Evolutionary conservation across 2,113 vertebrate genomes (phyloP).

Genomic region (Gulo gulo): DNA sequence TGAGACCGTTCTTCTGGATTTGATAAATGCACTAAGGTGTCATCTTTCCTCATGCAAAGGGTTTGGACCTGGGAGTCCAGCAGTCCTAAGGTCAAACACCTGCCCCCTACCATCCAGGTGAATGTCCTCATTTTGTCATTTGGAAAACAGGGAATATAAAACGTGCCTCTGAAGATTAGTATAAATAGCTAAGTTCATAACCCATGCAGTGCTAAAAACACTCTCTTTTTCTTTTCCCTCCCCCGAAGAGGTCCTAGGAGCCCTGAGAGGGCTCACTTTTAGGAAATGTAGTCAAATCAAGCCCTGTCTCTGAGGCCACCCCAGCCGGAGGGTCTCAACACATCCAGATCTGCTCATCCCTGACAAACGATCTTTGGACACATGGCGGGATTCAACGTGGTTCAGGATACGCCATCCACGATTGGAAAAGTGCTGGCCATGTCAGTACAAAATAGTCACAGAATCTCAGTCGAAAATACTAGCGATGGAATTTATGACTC

Average conservation of each 20-base stretch:
- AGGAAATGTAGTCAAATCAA: accelerated
- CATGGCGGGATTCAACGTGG: accelerated
- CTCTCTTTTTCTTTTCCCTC: neutral
- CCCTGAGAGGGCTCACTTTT: neutral
- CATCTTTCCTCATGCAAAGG: neutral
- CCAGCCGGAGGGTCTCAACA: neutral
- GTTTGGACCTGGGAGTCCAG: too few relatives aligned
- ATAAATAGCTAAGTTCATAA: neutral
- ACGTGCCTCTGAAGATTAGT: neutral
- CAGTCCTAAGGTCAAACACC: neutral
- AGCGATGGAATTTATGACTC: neutral
- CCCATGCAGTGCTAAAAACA: neutral
- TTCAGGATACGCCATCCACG: accelerated
- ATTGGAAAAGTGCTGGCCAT: neutral
- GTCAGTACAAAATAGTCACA: accelerated
- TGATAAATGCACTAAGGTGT: neutral
- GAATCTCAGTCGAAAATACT: neutral
- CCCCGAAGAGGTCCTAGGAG: neutral
- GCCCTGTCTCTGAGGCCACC: too few relatives aligned
- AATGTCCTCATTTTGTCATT: neutral
- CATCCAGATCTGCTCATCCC: too few relatives aligned
- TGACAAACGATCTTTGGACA: neutral
- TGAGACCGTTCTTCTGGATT: neutral
- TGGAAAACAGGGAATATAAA: neutral
- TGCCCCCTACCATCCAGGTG: neutral